Evolutionary conservation across 2,888 invertebrate species (phyloP).

Genomic region (Sussaba pulchella): DNA sequence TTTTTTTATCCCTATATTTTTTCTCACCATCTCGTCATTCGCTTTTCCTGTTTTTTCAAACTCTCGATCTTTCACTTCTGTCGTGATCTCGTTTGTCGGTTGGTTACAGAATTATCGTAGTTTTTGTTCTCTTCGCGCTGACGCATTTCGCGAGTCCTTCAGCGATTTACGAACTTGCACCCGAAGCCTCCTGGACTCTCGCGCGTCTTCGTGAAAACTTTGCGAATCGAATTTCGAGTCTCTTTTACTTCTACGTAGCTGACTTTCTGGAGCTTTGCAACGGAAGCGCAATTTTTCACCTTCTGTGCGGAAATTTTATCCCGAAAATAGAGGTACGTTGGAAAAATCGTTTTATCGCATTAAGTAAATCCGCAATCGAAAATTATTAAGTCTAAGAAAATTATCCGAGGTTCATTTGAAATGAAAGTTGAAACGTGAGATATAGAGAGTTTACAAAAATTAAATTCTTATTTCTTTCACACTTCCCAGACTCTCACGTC

Average conservation of each 20-base stretch:
- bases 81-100: constrained; percentile 8
- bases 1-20: constrained; percentile 36
- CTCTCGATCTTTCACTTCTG: background rate
- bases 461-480: too few relatives aligned
- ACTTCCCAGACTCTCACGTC: too few relatives aligned
- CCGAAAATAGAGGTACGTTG: too few relatives aligned
- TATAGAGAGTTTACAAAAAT: too few relatives aligned
- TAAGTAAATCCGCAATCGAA: too few relatives aligned
- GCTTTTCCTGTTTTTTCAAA: constrained; percentile 24
- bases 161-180: constrained; percentile 60
- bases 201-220: constrained; percentile 57
- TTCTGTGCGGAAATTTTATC: too few relatives aligned
- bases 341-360: too few relatives aligned
- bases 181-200: constrained; percentile 38
- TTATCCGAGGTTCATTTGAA: too few relatives aligned
- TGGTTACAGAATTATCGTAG: constrained; percentile 25
- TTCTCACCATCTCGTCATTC: constrained; percentile 43
- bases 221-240: constrained; percentile 64
- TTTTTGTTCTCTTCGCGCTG: constrained; percentile 23
- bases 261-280: constrained; percentile 37
- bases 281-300: constrained; percentile 15
- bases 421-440: too few relatives aligned
- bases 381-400: too few relatives aligned
- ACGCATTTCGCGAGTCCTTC: constrained; percentile 37
- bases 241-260: constrained; percentile 49